These are phyloP conservation scores for Eugnorisma glareosa DNA, from an alignment of 2,888 invertebrate genomes.

Conservation along the genomic window DNA sequence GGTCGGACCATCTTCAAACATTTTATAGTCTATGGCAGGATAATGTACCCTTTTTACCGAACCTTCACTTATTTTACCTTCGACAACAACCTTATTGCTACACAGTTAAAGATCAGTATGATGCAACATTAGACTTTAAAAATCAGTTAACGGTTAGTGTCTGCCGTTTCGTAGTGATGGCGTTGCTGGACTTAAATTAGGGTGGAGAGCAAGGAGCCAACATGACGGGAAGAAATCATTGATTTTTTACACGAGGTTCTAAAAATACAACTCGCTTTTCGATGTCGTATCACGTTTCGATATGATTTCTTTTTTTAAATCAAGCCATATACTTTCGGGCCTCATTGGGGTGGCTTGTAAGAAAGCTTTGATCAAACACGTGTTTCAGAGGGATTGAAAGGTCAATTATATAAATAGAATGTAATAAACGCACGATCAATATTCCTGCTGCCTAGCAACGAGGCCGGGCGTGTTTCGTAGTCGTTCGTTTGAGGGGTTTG, in stretches of 20 bases:
- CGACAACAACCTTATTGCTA: constrained; percentile 22
- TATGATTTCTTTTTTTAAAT: background rate
- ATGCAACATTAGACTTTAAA: background rate
- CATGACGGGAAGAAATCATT: background rate
- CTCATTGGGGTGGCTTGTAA: background rate
- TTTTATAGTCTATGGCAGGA: constrained; percentile 22
- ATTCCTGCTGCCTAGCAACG: background rate
- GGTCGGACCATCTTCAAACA: background rate
- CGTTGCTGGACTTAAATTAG: constrained; percentile 1
- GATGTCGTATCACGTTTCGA: background rate
- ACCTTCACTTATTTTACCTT: background rate
- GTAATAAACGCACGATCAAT: background rate
- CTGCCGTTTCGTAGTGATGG: background rate
- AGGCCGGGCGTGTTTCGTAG: background rate
- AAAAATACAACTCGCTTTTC: background rate
- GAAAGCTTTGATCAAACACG: too few relatives aligned
- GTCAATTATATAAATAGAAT: background rate
- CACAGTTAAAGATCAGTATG: background rate
- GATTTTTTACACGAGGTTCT: background rate
- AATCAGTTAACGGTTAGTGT: background rate
- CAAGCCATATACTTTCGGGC: background rate
- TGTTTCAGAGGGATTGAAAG: background rate
- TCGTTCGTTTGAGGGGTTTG: background rate
- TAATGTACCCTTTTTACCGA: background rate
- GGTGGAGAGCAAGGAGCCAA: background rate